Conservation (phyloP, 2,888 invertebrate species). For the Tetranychus piercei region DNA sequence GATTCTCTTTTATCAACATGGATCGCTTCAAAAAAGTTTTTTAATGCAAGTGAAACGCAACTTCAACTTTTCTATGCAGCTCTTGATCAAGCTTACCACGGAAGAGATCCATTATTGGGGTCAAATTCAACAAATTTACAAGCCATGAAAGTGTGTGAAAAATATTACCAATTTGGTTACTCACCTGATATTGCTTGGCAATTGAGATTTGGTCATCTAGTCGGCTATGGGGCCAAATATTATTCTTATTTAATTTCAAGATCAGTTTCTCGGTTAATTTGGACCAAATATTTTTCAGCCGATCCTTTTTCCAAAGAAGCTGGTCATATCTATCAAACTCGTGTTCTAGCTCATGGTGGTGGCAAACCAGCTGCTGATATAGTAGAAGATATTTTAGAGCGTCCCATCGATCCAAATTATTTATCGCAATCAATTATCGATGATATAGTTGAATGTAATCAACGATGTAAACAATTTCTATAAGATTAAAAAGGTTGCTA, state of each 20-base stretch:
- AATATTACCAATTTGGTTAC: conserved; percentile 69
- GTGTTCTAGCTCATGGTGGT: conserved; percentile 69
- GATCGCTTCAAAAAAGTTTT: conserved; percentile 65
- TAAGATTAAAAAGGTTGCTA: not conserved
- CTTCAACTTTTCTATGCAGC: conserved; percentile 77
- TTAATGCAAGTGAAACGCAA: conserved; percentile 71
- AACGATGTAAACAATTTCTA: not conserved
- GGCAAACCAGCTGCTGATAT: conserved; percentile 59
- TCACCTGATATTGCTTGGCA: conserved; percentile 87
- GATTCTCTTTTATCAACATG: conserved; percentile 57
- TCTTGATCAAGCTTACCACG: conserved; percentile 74
- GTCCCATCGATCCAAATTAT: not conserved
- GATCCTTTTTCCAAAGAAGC: conserved; percentile 53
- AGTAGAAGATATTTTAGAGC: conserved; percentile 36
- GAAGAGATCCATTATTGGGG: conserved; percentile 33
- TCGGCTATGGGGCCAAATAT: conserved; percentile 96
- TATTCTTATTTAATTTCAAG: conserved; percentile 90
- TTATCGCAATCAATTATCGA: not conserved
- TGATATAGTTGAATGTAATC: not conserved
- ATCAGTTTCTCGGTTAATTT: conserved; percentile 76
- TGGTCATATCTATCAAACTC: conserved; percentile 55
- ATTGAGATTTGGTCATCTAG: conserved; percentile 79
- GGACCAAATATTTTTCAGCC: conserved; percentile 62
- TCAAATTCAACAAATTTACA: conserved; percentile 46
- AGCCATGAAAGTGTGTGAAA: conserved; percentile 52